Evolutionary conservation across 2,888 invertebrate species (phyloP).

Genomic region (Macrophya annulata): DNA sequence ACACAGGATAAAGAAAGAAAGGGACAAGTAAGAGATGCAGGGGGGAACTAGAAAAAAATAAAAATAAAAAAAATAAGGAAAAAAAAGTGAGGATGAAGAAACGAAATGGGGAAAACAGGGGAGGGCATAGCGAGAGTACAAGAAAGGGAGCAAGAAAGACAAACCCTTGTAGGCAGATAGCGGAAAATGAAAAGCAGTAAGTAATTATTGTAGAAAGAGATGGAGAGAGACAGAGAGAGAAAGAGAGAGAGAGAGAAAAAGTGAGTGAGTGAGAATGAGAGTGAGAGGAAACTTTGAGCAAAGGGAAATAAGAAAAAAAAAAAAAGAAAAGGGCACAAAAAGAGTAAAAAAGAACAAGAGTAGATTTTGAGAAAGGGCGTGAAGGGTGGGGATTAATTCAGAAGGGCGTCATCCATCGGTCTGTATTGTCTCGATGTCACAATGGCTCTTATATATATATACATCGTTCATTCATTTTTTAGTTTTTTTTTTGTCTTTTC

Average conservation of each 20-base stretch:
- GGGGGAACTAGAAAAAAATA: not conserved
- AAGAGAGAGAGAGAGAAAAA: not conserved
- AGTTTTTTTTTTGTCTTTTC: slow-evolving; percentile 18
- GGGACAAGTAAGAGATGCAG: not conserved
- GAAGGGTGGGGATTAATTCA: slow-evolving; percentile 40
- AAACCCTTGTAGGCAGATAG: slow-evolving; percentile 43
- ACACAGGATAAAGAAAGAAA: not conserved
- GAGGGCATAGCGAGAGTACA: not conserved
- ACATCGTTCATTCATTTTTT: not conserved
- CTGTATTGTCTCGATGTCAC: slow-evolving; percentile 49
- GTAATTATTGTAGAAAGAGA: slow-evolving; percentile 45
- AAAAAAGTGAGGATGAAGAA: not conserved
- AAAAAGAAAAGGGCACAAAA: not conserved
- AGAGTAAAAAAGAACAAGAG: not conserved
- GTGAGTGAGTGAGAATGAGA: no score
- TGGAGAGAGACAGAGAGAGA: not conserved
- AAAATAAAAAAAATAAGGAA: slow-evolving; percentile 5
- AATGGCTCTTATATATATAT: slow-evolving; percentile 15
- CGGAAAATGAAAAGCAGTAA: slow-evolving; percentile 47
- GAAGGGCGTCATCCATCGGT: slow-evolving; percentile 42
- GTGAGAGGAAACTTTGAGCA: not conserved
- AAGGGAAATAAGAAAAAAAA: not conserved
- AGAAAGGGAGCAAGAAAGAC: slow-evolving; percentile 9
- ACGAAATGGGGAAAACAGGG: not conserved
- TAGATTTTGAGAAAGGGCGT: slow-evolving; percentile 10